phyloP scores from a whole-genome alignment of 2,113 vertebrate genomes.

The Indri indri region DNA sequence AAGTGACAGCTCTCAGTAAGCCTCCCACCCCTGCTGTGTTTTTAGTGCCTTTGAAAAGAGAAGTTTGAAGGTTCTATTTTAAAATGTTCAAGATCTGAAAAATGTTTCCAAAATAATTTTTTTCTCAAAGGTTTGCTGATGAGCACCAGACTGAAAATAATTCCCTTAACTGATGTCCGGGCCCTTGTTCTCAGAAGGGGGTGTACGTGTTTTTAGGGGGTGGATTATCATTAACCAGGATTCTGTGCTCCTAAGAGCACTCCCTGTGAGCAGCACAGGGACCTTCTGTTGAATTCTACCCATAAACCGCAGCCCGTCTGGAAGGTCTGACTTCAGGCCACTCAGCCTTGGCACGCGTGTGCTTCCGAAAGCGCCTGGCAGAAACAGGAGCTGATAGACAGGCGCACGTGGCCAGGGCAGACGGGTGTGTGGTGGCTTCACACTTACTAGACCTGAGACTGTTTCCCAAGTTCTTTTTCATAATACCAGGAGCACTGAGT shows the following conservation, averaged over 20 bases:
- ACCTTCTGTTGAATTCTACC: background rate
- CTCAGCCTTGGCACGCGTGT: background rate
- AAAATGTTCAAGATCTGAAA: constrained; percentile 29
- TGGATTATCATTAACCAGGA: background rate
- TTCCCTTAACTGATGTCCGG: background rate
- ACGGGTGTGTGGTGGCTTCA: background rate
- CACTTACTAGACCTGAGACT: background rate
- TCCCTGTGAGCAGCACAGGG: background rate
- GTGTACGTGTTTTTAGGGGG: background rate
- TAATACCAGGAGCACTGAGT: background rate
- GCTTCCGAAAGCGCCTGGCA: background rate
- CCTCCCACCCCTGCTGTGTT: background rate
- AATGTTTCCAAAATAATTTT: constrained; percentile 47
- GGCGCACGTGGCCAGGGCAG: background rate
- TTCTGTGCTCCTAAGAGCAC: background rate
- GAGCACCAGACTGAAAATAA: constrained; percentile 13
- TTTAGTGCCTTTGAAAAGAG: constrained; percentile 34
- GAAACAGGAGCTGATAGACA: background rate
- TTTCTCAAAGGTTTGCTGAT: constrained; percentile 21
- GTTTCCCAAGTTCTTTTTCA: background rate
- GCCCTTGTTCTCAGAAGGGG: background rate
- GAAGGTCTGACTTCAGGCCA: constrained; percentile 34
- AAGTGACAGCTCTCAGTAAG: constrained; percentile 33
- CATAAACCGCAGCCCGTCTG: background rate
- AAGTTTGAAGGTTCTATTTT: constrained; percentile 20